phyloP scores from a whole-genome alignment of 2,113 vertebrate species.

The Malurus alboscapulatus region DNA sequence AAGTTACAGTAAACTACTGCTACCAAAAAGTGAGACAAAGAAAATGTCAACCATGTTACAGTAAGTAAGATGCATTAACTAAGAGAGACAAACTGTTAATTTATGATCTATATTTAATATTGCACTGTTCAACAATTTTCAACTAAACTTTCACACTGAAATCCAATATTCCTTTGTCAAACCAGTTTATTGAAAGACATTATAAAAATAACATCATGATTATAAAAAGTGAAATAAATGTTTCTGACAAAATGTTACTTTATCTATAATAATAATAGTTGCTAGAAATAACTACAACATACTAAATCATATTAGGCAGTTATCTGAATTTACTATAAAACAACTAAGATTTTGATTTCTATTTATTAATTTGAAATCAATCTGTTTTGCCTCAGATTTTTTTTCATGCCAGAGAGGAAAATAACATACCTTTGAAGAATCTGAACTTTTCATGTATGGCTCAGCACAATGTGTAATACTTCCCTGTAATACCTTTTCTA shows the following conservation, averaged over 20 bases:
- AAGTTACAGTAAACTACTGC: background rate
- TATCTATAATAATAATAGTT: background rate
- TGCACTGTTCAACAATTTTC: background rate
- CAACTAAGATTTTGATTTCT: background rate
- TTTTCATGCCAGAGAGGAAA: background rate
- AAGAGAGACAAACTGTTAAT: background rate
- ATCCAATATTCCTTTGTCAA: background rate
- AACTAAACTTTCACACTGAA: background rate
- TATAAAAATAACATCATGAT: background rate
- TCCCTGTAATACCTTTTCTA: slow-evolving; percentile 97
- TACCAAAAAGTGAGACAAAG: background rate
- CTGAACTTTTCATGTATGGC: slow-evolving; percentile 96
- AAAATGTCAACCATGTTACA: background rate
- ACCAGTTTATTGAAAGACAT: background rate
- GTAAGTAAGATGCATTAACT: background rate
- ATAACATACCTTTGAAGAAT: slow-evolving; percentile 90
- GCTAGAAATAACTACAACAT: background rate
- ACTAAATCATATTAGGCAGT: background rate
- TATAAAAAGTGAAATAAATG: background rate
- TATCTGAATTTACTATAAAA: background rate
- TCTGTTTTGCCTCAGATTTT: background rate
- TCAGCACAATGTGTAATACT: slow-evolving; percentile 94
- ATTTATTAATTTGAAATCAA: background rate
- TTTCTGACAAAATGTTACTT: background rate
- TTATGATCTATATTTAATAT: background rate